Base-by-base conservation (phyloP, 1,140 invertebrate genomes). In the Ectropis grisescens region DNA sequence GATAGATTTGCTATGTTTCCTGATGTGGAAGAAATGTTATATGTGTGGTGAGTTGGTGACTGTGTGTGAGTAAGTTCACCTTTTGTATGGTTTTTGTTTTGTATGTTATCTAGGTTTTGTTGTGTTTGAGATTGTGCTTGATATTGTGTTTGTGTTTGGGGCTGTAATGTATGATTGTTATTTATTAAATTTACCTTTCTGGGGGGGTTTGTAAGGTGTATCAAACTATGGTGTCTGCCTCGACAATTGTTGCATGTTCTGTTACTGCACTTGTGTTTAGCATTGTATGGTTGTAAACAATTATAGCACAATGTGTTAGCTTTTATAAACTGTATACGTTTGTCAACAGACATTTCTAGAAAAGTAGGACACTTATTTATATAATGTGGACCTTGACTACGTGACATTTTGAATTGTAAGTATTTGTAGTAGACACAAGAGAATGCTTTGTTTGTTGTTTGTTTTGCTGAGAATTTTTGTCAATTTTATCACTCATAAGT, bases 241-340 rank as follows among this genome's bases (percentile, higher is more conserved):
- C 9, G 24, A n/a, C 33, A 34, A 12, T n/a, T 24, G 22, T 26
- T 15, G 15, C n/a, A 34, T 24, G 27, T 34, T 34, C 10, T 11
- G n/a, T 34, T 11, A 19, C 11, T 10, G 11, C 33, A 34, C 12
- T 34, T 34, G 27, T 34, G 33, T 6, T 27, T 26, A n/a, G 11
- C 10, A 2, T 14, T 8, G 19, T 34, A 34, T n/a, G 23, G 33
- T 13, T 34, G 33, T 34, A 34, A 34, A 27, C 23, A 34, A 19
- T 33, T 33, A 33, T 12, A 34, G 27, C 33, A 34, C 24, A 34
- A 27, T 13, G 25, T 26, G 25, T 34, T 34, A 26, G 33, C 12
- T 34, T 34, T 34, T 25, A 34, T 34, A 13, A 34, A 24, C 1
- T 34, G 1, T 14, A 34, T 34, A 11, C 33, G 33, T 26, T 13